Conservation (phyloP, 2,113 vertebrate genomes). For the Corythoichthys intestinalis region DNA sequence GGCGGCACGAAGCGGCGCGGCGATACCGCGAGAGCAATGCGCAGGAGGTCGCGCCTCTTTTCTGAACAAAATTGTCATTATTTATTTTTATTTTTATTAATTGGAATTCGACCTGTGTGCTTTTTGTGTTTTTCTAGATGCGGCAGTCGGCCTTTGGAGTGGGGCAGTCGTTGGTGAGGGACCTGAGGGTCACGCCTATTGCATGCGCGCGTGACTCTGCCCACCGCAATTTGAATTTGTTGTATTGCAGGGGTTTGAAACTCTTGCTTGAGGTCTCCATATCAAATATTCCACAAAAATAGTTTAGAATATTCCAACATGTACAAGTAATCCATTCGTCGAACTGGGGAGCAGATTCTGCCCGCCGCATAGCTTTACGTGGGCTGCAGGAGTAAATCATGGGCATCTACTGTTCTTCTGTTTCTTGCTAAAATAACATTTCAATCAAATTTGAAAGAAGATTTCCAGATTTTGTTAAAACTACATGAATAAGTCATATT, state of each 20-base stretch:
- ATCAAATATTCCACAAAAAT: not conserved
- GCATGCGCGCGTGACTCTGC: not conserved
- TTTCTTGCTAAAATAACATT: too few species aligned
- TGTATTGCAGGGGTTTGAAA: too few species aligned
- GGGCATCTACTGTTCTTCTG: too few species aligned
- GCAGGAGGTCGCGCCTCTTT: slow-evolving; percentile 72
- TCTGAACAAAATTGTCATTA: not conserved
- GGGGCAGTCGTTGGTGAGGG: slow-evolving; percentile 74
- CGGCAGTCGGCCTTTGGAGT: slow-evolving; percentile 56
- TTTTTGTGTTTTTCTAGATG: slow-evolving; percentile 62
- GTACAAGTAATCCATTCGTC: too few species aligned
- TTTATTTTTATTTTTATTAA: not conserved
- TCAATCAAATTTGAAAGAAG: too few species aligned
- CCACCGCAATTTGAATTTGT: not conserved
- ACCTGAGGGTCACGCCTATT: not conserved
- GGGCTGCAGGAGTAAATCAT: too few species aligned
- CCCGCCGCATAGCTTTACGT: too few species aligned
- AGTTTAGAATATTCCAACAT: not conserved
- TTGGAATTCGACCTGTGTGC: not conserved
- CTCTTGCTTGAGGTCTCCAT: too few species aligned
- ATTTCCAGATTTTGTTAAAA: too few species aligned
- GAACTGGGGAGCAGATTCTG: too few species aligned
- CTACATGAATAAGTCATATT: too few species aligned
- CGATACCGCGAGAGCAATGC: slow-evolving; percentile 73
- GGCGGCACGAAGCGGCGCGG: slow-evolving; percentile 87